These are phyloP conservation scores for Pandemis heparana DNA, from an alignment of 2,888 invertebrate species.

Conservation along the genomic window DNA sequence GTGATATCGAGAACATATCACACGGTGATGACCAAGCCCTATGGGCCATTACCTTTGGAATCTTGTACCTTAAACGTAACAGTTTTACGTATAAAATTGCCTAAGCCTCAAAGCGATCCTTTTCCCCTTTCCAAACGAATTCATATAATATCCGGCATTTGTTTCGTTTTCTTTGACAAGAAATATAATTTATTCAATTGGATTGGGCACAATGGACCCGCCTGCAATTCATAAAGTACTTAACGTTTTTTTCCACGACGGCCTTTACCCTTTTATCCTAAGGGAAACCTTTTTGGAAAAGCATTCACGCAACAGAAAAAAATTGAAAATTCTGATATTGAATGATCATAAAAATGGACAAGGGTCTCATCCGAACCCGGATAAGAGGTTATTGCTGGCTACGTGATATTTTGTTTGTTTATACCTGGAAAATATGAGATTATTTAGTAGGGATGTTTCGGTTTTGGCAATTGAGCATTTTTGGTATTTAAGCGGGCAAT, in stretches of 20 bases:
- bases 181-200: constrained; percentile 13
- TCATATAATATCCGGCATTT: background rate
- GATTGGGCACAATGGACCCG: constrained; percentile 1
- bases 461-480: constrained; percentile 8
- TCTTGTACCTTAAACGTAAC: background rate
- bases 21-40: no score
- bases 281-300: constrained; percentile 14
- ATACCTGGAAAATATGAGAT: background rate
- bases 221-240: background rate
- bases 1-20: no score
- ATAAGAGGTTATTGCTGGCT: constrained; percentile 15
- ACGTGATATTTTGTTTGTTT: constrained; percentile 22
- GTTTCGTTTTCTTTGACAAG: constrained; percentile 6
- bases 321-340: constrained; percentile 13
- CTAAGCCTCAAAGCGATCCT: background rate
- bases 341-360: constrained; percentile 12
- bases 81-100: background rate
- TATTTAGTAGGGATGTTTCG: constrained; percentile 4
- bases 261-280: constrained; percentile 13
- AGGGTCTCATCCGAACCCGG: constrained; percentile 1
- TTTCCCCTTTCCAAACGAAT: background rate
- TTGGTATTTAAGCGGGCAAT: background rate
- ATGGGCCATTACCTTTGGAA: background rate
- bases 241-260: constrained; percentile 1
- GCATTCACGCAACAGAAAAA: constrained; percentile 12